These are phyloP conservation scores for Neopelma chrysocephalum DNA, from an alignment of 2,797 vertebrate genomes.

Conservation along the genomic window DNA sequence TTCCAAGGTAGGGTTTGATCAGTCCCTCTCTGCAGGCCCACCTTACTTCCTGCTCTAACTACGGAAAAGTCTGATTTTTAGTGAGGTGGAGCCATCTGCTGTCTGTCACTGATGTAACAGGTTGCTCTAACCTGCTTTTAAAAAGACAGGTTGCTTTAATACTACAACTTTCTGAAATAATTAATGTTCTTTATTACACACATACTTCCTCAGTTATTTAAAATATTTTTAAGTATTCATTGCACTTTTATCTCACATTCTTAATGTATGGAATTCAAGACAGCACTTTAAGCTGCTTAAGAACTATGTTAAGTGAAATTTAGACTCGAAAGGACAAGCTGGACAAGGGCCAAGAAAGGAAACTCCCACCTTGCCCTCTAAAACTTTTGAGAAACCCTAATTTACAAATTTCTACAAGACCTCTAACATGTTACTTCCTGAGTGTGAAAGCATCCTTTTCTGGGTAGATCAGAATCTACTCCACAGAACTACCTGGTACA, in stretches of 20 bases:
- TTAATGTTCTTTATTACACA: background rate
- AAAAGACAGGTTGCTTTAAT: background rate
- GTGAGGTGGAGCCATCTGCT: conserved; percentile 58
- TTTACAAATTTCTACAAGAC: background rate
- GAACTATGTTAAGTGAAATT: background rate
- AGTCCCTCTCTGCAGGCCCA: background rate
- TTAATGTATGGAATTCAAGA: background rate
- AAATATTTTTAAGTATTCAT: background rate
- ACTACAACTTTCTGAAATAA: background rate
- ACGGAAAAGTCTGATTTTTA: background rate
- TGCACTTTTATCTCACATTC: background rate
- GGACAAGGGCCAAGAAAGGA: background rate
- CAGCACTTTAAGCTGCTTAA: background rate
- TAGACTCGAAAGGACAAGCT: background rate
- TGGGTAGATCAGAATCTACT: background rate
- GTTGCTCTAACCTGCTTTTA: background rate
- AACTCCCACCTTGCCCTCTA: background rate
- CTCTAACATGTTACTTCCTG: background rate
- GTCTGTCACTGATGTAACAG: conserved; percentile 30
- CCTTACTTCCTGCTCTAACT: background rate
- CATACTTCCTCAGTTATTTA: accelerated
- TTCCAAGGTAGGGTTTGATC: background rate
- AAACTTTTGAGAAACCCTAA: background rate
- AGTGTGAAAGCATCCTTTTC: background rate
- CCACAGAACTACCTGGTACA: background rate